Evolutionary conservation across 2,113 vertebrate species (phyloP).

Genomic region (Azemiops feae): DNA sequence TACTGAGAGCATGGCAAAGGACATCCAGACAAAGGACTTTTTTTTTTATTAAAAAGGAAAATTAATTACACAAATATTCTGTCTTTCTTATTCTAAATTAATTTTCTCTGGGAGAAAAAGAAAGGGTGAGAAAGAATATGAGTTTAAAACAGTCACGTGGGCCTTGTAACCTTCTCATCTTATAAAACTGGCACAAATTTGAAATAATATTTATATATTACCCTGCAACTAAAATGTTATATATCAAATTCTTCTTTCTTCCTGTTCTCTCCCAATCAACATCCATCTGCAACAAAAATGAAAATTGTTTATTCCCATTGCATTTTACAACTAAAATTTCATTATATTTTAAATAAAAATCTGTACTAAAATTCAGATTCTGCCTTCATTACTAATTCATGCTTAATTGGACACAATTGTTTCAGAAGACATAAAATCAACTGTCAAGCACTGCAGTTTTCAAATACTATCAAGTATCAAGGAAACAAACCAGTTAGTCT

Average conservation of each 20-base stretch:
- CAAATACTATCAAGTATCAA: not conserved
- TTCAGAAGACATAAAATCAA: not conserved
- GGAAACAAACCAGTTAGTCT: not conserved
- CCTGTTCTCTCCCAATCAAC: not conserved
- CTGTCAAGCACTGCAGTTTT: not conserved
- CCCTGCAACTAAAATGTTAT: not conserved
- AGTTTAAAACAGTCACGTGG: not conserved
- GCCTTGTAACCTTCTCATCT: not conserved
- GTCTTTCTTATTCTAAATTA: not conserved
- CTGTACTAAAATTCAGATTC: not conserved
- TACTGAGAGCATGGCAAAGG: not conserved
- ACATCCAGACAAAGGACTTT: not conserved
- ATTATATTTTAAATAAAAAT: not conserved
- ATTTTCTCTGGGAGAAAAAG: not conserved
- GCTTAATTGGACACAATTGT: not conserved
- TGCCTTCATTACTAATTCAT: not conserved
- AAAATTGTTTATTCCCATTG: not conserved
- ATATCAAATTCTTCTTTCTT: not conserved
- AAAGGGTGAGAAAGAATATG: not conserved
- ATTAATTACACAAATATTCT: not conserved
- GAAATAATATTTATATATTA: not conserved
- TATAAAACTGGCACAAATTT: not conserved
- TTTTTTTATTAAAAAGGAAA: not conserved
- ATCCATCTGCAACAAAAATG: not conserved
- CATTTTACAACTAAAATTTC: not conserved